Conservation (phyloP, 2,888 invertebrate species). For the Diarsia brunnea region DNA sequence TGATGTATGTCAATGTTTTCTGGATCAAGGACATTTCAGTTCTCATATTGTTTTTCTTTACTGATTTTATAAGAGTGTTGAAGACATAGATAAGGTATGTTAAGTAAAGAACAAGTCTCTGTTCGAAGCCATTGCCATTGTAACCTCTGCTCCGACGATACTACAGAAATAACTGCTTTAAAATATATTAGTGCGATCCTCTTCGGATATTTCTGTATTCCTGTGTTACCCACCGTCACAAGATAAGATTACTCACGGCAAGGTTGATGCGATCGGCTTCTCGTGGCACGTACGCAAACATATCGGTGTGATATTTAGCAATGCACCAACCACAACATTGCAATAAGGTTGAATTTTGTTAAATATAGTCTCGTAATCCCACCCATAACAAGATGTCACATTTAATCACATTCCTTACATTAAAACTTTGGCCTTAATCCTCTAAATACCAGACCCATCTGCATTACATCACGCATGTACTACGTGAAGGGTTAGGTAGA, state of each 20-base stretch:
- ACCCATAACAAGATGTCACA: conserved; percentile 22
- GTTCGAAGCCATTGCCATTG: not conserved
- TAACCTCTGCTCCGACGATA: not conserved
- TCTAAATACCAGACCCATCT: conserved; percentile 25
- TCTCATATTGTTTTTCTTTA: too few relatives aligned
- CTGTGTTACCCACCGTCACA: not conserved
- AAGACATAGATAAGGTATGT: not conserved
- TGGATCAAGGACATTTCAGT: too few relatives aligned
- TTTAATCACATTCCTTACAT: conserved; percentile 4
- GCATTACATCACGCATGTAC: too few relatives aligned
- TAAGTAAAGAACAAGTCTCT: not conserved
- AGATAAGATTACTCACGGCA: conserved; percentile 1
- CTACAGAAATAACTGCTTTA: not conserved
- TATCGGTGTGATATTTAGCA: not conserved
- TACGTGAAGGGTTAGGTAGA: too few relatives aligned
- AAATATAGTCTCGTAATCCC: not conserved
- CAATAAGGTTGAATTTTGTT: not conserved
- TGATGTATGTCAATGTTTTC: not conserved
- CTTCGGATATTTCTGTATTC: not conserved
- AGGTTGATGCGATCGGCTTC: conserved; percentile 18
- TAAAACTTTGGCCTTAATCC: conserved; percentile 47
- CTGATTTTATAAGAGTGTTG: not conserved
- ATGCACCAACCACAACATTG: conserved; percentile 25
- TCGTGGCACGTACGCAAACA: conserved; percentile 19
- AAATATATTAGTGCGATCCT: not conserved